Percentiles rank a stretch among this genome's conserved stretches.
phyloP scores from a whole-genome alignment of 1,140 invertebrate species.

The Trichoplusia ni region DNA sequence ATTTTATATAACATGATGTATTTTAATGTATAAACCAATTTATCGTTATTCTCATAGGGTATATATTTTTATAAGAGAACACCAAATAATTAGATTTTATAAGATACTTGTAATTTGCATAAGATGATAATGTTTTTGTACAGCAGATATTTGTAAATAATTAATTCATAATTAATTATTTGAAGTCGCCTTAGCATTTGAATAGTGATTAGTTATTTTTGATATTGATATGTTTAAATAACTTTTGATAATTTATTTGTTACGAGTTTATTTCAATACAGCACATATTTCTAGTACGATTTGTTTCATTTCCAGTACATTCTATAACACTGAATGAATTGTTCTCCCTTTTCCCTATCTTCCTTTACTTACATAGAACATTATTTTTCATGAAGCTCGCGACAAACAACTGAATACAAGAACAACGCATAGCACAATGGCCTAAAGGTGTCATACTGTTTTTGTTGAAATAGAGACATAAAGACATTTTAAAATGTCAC shows the following conservation, averaged over 20 bases:
- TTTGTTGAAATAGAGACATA: too few species aligned
- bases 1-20: too few species aligned
- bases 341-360: too few species aligned
- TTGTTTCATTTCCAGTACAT: neutral
- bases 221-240: neutral
- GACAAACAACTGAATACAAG: too few species aligned
- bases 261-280: conserved; percentile 22
- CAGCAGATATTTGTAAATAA: conserved; percentile 7
- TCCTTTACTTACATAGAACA: too few species aligned
- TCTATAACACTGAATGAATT: neutral
- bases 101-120: conserved; percentile 1
- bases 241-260: conserved; percentile 26
- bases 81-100: conserved; percentile 22
- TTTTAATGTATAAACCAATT: too few species aligned
- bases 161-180: conserved; percentile 5
- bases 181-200: conserved; percentile 23
- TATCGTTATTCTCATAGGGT: too few species aligned
- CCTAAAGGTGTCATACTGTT: too few species aligned
- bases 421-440: too few species aligned
- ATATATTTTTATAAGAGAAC: conserved; percentile 11
- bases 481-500: too few species aligned
- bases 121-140: neutral
- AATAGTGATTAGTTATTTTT: conserved; percentile 6
- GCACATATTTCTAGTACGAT: neutral
- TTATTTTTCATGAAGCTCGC: too few species aligned